phyloP scores from a whole-genome alignment of 2,113 vertebrate genomes.

The Leptodactylus fuscus region DNA sequence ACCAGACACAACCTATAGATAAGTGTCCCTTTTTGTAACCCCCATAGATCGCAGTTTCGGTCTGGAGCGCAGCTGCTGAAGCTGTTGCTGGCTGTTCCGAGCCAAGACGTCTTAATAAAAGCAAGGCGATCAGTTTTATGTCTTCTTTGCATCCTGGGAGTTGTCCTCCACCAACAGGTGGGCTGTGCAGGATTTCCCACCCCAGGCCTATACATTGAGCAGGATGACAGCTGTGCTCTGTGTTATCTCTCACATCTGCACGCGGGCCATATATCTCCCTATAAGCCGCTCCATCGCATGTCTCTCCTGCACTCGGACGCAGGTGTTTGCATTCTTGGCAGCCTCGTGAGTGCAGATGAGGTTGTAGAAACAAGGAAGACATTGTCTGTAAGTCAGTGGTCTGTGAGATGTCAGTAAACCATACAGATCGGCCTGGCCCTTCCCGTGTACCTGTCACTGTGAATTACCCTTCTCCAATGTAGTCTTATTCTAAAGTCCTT shows the following conservation, averaged over 20 bases:
- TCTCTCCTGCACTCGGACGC: background rate
- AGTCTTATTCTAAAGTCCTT: background rate
- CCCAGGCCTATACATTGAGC: background rate
- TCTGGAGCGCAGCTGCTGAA: too few relatives aligned
- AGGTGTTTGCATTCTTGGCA: conserved; percentile 50
- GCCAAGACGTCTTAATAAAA: background rate
- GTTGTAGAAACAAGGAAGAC: conserved; percentile 23
- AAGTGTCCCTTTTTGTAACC: too few relatives aligned
- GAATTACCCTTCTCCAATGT: background rate
- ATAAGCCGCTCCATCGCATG: background rate
- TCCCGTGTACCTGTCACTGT: background rate
- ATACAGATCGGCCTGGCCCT: background rate
- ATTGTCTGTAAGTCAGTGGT: background rate
- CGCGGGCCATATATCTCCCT: conserved; percentile 1
- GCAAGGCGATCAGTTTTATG: background rate
- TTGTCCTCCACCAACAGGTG: background rate
- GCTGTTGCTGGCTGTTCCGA: background rate
- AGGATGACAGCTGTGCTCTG: conserved; percentile 13
- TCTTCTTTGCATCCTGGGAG: background rate
- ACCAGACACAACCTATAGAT: too few relatives aligned
- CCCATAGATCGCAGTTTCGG: too few relatives aligned
- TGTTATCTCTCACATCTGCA: conserved; percentile 35
- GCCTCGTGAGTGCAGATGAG: conserved; percentile 30
- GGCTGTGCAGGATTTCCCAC: background rate
- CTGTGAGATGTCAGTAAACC: conserved; percentile 29